These are phyloP conservation scores for Pterostichus madidus DNA, from an alignment of 2,888 invertebrate species.

Conservation along the genomic window DNA sequence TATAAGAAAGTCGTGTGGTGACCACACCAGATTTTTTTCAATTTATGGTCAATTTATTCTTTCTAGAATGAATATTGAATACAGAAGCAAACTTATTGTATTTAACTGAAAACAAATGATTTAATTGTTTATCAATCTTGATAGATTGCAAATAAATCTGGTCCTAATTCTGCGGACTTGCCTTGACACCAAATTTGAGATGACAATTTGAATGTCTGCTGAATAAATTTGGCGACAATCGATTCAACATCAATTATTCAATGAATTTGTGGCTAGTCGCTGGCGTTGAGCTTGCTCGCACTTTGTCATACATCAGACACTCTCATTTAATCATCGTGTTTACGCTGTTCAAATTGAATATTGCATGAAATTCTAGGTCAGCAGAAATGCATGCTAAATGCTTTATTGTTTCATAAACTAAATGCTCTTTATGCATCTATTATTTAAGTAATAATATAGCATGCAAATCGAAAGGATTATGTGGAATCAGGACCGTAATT, in stretches of 20 bases:
- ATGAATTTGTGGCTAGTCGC: slow-evolving; percentile 4
- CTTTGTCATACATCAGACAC: background rate
- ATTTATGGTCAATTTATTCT: too few species aligned
- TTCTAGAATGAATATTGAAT: too few species aligned
- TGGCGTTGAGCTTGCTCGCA: too few species aligned
- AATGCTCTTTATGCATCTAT: background rate
- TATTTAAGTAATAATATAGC: too few species aligned
- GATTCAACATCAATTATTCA: slow-evolving; percentile 36
- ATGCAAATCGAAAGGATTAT: too few species aligned
- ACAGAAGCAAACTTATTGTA: too few species aligned
- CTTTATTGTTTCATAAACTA: background rate
- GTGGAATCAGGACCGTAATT: too few species aligned
- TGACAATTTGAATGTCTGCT: slow-evolving; percentile 23
- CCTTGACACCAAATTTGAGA: slow-evolving; percentile 32
- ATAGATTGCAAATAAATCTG: background rate
- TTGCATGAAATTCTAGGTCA: slow-evolving; percentile 2
- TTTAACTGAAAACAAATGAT: background rate
- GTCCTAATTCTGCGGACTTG: slow-evolving; percentile 7
- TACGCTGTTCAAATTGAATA: background rate
- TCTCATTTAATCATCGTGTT: slow-evolving; percentile 4
- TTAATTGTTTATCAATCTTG: background rate
- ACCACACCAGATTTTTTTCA: too few species aligned
- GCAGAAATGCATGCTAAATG: background rate
- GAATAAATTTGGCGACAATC: slow-evolving; percentile 35
- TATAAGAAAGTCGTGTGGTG: too few species aligned